Evolutionary conservation across 1,140 invertebrate species (phyloP), one percentile per base, ranked within the genome.

Genomic region (Adelges cooleyi): DNA sequence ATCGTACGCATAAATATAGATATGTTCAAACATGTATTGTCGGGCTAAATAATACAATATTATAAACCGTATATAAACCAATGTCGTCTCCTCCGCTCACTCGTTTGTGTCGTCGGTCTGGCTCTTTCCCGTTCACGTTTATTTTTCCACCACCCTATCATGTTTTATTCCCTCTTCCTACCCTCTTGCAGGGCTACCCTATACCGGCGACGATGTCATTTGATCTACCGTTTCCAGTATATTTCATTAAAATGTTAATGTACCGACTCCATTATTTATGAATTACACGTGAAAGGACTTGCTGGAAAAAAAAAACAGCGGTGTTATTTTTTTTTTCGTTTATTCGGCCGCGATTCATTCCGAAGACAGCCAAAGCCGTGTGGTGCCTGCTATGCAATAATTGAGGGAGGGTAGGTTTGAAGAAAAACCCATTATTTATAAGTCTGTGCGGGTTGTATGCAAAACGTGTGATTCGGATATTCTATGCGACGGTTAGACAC

Each of bases 231-330:
- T 56, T 56, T 44, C 23, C 53, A 44, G 20, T 22, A 44, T 22
- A 44, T 56, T 56, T 25, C 38, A 42, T 56, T 56, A 56, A 27
- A 56, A 56, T 56, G 53, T 44, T 56, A 56, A 56, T 56, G 53
- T 38, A 44, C 38, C 25, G 23, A 20, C 53, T 44, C 38, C 53
- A 56, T 56, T 56, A 56, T 56, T 56, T 56, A 56, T 56, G 38
- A 56, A 56, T 44, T 56, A 56, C 38, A 23, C 38, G 53, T 17
- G 38, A 44, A 44, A 56, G 38, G 40, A 44, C 38, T 56, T 13
- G 15, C 38, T 22, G 25, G 38, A 17, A 44, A 17, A 40, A n/a
- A 56, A 17, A 18, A 56, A 54, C 52, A 38, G 23, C 23, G 40
- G 25, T 22, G 10, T 8, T 18, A n/a, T 54, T 22, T 40, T 5